These are phyloP conservation scores for Halocynthia aurantium DNA, from an alignment of 23 tunicate species.

Conservation along the genomic window DNA sequence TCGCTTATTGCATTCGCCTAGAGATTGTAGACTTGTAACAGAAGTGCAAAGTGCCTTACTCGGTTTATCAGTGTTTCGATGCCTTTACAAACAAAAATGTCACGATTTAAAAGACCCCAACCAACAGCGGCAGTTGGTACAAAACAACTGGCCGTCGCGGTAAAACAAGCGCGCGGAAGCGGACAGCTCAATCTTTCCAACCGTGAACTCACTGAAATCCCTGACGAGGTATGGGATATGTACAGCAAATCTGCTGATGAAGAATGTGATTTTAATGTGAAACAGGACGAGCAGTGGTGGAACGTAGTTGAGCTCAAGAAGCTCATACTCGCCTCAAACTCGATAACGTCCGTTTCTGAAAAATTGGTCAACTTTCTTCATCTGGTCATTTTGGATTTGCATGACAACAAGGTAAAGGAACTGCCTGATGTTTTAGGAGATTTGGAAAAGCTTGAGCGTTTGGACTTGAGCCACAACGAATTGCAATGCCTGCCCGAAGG, in stretches of 20 bases:
- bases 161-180: slow-evolving; percentile 72
- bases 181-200: slow-evolving; percentile 64
- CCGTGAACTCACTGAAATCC: slow-evolving; percentile 35
- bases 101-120: too few relatives aligned
- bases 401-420: slow-evolving; percentile 52
- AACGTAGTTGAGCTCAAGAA: slow-evolving; percentile 56
- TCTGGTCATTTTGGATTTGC: slow-evolving; percentile 57
- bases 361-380: slow-evolving; percentile 32
- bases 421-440: slow-evolving; percentile 33
- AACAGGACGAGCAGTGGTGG: slow-evolving; percentile 66
- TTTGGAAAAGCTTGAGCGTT: slow-evolving; percentile 28
- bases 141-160: background rate
- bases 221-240: slow-evolving; percentile 55
- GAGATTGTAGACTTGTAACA: too few relatives aligned
- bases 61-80: too few relatives aligned
- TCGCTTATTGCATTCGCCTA: too few relatives aligned
- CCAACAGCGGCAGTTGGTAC: too few relatives aligned
- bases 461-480: slow-evolving; percentile 67
- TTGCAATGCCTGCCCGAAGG: slow-evolving; percentile 22
- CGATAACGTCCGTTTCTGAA: slow-evolving; percentile 36
- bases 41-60: too few relatives aligned
- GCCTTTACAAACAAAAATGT: too few relatives aligned
- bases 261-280: slow-evolving; percentile 27
- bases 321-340: slow-evolving; percentile 63
- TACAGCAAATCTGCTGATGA: slow-evolving; percentile 18